Evolutionary conservation across 2,113 vertebrate genomes (phyloP), one percentile per base, ranked within the genome.

Genomic region (Macaca nemestrina): DNA sequence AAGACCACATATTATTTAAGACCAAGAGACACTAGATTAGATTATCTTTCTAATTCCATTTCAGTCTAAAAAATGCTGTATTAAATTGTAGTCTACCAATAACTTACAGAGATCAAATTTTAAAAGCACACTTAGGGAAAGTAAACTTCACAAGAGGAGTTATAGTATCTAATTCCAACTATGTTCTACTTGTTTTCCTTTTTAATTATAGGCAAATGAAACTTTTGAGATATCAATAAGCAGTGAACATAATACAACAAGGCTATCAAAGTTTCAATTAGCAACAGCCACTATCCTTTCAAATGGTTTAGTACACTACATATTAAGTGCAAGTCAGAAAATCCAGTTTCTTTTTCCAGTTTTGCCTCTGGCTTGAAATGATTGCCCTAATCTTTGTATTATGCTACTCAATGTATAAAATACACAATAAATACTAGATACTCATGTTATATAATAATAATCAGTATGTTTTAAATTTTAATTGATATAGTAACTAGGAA

Each of bases 361-460:
- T 93, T 93, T 93, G 70, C 67, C 70, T 82, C 50, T 94, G 61
- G 82, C 68, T 78, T 86, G 40, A 96, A 96, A 97, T 30, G 94
- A 55, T 17, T 32, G 61, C 61, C 5, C 12, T 30, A 32, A 95
- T 48, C 20, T 89, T 88, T 68, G 27, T 79, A 27, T 73, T 55
- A 70, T 13, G 30, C 30, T 89, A 95, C 16, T 84, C 23, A 55
- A 59, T 86, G n/a, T 91, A 94, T 87, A 97, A 95, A 96, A 68
- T 40, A 6, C 1, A 90, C 1, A 40, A 83, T 70, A 93, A 93
- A 97, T 88, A 52, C 13, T 4, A 17, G 13, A 9, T 84, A 95
- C 0, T 64, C 1, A 4, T n/a, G 30, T 30, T 38, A 88, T 2
- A 88, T 68, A 68, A 91, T 30, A 38, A 50, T 61, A 73, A 94